Conservation (phyloP, 1,140 invertebrate species). For the Ips nitidus region DNA sequence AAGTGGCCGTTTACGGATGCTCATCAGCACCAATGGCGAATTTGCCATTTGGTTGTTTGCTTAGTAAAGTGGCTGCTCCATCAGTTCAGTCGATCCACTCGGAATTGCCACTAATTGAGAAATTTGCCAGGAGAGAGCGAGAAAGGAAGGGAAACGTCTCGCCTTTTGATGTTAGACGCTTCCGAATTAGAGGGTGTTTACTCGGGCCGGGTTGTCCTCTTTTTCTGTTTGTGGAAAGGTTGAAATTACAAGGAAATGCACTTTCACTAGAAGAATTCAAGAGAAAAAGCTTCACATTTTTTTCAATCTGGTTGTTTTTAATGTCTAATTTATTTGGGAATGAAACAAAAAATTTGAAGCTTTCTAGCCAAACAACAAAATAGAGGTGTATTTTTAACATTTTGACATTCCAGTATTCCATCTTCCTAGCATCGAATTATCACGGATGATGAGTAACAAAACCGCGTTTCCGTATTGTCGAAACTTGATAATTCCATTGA, state of each 20-base stretch:
- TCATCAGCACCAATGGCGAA: constrained; percentile 20
- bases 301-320: too few species aligned
- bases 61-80: constrained; percentile 28
- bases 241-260: constrained; percentile 24
- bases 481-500: constrained; percentile 1
- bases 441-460: too few species aligned
- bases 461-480: constrained; percentile 10
- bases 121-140: constrained; percentile 15
- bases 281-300: too few species aligned
- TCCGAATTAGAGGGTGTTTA: constrained; percentile 26
- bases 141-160: constrained; percentile 19
- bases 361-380: too few species aligned
- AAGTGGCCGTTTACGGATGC: constrained; percentile 18
- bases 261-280: constrained; percentile 8
- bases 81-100: constrained; percentile 26
- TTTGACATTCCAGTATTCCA: too few species aligned
- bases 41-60: constrained; percentile 26
- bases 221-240: constrained; percentile 11
- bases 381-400: too few species aligned
- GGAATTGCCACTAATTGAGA: constrained; percentile 30
- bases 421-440: too few species aligned
- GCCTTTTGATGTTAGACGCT: constrained; percentile 29
- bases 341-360: too few species aligned
- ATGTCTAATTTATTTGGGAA: too few species aligned
- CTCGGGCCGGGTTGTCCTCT: constrained; percentile 7